A percentile compares a stretch with the other conserved stretches of the same genome.
phyloP scores from a whole-genome alignment of 2,797 vertebrate species.

The Margarornis squamiger region DNA sequence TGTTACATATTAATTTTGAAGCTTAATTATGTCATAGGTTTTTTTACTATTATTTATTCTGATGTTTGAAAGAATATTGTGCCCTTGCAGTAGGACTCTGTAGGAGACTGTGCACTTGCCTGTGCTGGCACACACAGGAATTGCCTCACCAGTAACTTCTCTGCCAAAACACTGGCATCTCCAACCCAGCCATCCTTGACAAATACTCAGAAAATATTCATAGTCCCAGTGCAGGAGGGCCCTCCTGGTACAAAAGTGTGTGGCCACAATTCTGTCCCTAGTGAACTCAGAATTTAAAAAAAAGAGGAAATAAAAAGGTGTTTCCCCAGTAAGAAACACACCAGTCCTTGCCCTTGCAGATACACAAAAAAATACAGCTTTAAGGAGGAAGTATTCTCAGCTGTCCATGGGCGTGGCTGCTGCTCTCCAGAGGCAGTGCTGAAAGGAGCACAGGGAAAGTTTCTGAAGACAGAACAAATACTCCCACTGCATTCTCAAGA shows the following conservation, averaged over 20 bases:
- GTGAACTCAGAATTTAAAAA: background rate
- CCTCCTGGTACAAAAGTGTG: background rate
- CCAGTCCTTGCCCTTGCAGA: background rate
- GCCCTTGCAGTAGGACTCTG: background rate
- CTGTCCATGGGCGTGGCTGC: fast-evolving
- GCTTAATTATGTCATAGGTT: background rate
- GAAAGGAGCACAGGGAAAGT: background rate
- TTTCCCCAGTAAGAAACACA: background rate
- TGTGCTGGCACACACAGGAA: background rate
- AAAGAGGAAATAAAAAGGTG: background rate
- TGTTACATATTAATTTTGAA: background rate
- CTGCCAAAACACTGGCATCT: background rate
- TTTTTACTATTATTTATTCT: background rate
- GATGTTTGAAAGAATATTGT: background rate
- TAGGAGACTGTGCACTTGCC: background rate
- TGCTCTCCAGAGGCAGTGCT: background rate
- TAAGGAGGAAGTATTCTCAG: background rate
- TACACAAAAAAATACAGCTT: background rate
- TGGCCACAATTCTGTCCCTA: background rate
- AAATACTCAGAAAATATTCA: no score
- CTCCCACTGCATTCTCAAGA: background rate
- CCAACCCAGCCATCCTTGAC: background rate
- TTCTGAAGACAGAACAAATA: background rate
- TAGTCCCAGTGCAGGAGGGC: background rate
- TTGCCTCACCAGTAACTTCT: background rate